These are phyloP conservation scores for Pipistrellus kuhlii DNA, from an alignment of 2,797 vertebrate genomes.

Conservation along the genomic window DNA sequence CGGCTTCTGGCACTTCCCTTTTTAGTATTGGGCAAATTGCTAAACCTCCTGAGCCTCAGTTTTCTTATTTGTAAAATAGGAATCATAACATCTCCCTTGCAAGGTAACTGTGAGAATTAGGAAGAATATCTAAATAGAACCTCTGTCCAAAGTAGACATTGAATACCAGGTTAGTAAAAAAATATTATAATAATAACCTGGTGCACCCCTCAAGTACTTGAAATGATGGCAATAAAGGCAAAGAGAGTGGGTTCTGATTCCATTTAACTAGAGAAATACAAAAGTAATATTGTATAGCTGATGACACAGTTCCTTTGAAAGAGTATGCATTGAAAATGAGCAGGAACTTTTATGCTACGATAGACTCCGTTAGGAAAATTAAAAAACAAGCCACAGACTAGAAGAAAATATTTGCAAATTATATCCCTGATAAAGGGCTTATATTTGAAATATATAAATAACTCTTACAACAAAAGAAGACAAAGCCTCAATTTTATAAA, in stretches of 20 bases:
- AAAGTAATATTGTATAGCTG: neutral
- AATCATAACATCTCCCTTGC: neutral
- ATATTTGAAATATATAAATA: slow-evolving; percentile 23
- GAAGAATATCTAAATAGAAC: neutral
- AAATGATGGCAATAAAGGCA: neutral
- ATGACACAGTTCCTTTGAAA: neutral
- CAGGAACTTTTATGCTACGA: neutral
- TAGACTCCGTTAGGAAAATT: neutral
- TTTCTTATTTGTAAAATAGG: slow-evolving; percentile 27
- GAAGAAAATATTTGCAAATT: slow-evolving; percentile 48
- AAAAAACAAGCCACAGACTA: neutral
- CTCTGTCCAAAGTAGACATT: neutral
- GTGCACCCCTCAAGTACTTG: neutral
- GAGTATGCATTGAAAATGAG: neutral
- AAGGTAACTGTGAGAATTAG: neutral
- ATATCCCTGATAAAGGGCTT: slow-evolving; percentile 8
- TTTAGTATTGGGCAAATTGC: neutral
- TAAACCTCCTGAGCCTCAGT: neutral
- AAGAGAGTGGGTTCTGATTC: neutral
- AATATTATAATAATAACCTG: neutral
- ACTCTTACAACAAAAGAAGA: neutral
- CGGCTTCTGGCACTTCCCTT: neutral
- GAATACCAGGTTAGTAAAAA: neutral
- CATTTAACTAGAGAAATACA: neutral
- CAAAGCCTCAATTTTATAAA: neutral